Base-by-base conservation (phyloP, 2,113 vertebrate genomes). In the Chionomys nivalis region DNA sequence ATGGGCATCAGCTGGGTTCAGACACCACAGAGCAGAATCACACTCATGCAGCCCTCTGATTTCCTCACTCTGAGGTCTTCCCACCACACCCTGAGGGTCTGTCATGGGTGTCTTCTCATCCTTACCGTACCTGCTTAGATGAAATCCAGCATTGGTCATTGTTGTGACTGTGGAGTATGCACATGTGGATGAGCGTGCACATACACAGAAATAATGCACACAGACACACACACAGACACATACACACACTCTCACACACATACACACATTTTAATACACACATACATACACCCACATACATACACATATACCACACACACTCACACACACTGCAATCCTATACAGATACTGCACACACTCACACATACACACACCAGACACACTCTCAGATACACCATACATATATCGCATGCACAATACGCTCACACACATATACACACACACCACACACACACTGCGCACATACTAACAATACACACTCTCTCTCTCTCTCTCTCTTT, bases 51-150 rank as follows among this genome's bases (percentile, higher is more conserved):
- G 28, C 36, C 52, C 58, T 42, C 65, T 0, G 4, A n/a, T 24
- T 75, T n/a, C 78, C 68, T 75, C 26, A 39, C 16, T 28, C 39
- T 17, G 12, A 78, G 36, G 26, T 58, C 76, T 61, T 24, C 63
- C 33, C 2, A 7, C 0, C 9, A 36, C n/a, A 89, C 58, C 0
- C 44, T 63, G 28, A 0, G 0, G 8, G 4, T 44, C 49, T 65
- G 7, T 42, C 0, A 16, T 87, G 7, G 8, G 17, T 16, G 44
- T 26, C 82, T 91, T 63, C n/a, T 44, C 13, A 81, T 28, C 21
- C 28, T 3, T 36, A 3, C 0, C 55, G 9, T 16, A 63, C 12
- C 12, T 68, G 1, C 55, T 78, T 31, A 28, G 17, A 28, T 23
- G n/a, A 26, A 66, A n/a, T 21, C 31, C 82, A 21, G 4, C 0